These are phyloP conservation scores for Drosophila novamexicana DNA, from an alignment of 1,140 invertebrate genomes.

Conservation along the genomic window DNA sequence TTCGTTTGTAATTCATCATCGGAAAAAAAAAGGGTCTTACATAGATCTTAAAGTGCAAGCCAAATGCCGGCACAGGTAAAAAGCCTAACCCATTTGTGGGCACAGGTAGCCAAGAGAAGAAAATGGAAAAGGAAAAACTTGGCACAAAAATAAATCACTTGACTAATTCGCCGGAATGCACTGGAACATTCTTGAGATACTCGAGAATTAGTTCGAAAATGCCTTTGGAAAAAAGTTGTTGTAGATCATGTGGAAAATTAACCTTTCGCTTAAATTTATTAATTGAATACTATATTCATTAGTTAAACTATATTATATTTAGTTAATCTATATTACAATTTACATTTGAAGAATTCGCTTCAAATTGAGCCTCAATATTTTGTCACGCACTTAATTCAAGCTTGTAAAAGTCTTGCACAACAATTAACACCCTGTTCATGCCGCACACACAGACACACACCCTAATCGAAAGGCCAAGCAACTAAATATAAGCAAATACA, in stretches of 20 bases:
- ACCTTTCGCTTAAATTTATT: no score
- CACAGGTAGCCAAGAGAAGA: slow-evolving; percentile 26
- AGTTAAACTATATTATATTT: no score
- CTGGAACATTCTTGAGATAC: neutral
- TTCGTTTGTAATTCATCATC: slow-evolving; percentile 62
- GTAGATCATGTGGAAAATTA: no score
- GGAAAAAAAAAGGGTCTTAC: slow-evolving; percentile 28
- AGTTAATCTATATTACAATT: no score
- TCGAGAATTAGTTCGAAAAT: neutral
- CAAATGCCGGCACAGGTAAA: slow-evolving; percentile 54
- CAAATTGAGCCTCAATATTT: neutral
- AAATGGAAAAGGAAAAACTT: slow-evolving; percentile 2
- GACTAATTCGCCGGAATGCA: slow-evolving; percentile 1
- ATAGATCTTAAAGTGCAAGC: slow-evolving; percentile 25
- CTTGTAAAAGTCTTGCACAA: neutral
- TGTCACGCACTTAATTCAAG: neutral
- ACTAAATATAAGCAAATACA: no score
- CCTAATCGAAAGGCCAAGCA: neutral
- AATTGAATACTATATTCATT: no score
- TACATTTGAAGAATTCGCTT: no score
- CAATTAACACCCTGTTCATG: slow-evolving; percentile 38
- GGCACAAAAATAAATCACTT: slow-evolving; percentile 5
- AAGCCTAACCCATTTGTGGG: slow-evolving; percentile 58
- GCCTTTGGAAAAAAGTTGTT: no score
- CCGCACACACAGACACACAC: slow-evolving; percentile 5